These are phyloP conservation scores for Drosophila pectinifera DNA, from an alignment of 1,140 invertebrate species.

Conservation along the genomic window DNA sequence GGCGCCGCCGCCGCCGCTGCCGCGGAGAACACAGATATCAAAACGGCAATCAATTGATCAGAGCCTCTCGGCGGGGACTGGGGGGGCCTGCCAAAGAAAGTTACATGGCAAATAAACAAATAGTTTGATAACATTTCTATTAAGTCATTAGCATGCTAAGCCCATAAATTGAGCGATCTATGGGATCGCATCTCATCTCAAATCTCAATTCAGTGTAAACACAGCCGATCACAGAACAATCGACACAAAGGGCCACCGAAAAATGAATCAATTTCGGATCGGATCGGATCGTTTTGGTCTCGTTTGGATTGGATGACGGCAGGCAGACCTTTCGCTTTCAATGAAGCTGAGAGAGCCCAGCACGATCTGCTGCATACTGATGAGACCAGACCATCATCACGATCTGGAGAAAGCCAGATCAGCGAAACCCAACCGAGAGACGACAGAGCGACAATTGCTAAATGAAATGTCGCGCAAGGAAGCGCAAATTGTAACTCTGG, in stretches of 20 bases:
- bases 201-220: constrained; percentile 30
- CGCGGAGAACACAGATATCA: constrained; percentile 20
- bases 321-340: constrained; percentile 78
- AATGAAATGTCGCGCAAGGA: constrained; percentile 77
- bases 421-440: constrained; percentile 45
- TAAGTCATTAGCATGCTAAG: constrained; percentile 65
- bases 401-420: constrained; percentile 68
- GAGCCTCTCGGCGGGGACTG: neutral
- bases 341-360: constrained; percentile 45
- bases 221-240: constrained; percentile 51
- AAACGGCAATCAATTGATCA: constrained; percentile 33
- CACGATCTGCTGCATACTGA: constrained; percentile 73
- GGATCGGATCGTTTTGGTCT: constrained; percentile 20
- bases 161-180: constrained; percentile 62
- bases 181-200: constrained; percentile 14
- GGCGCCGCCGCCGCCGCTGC: constrained; percentile 26
- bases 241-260: constrained; percentile 31
- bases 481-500: constrained; percentile 64
- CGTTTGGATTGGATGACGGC: constrained; percentile 13
- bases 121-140: constrained; percentile 66
- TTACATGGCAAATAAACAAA: constrained; percentile 51
- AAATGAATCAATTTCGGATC: constrained; percentile 71
- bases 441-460: constrained; percentile 63
- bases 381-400: constrained; percentile 64
- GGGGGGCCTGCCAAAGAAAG: constrained; percentile 54